These are phyloP conservation scores for Pterocles orientalis DNA, from an alignment of 2,113 vertebrate species.

Conservation along the genomic window DNA sequence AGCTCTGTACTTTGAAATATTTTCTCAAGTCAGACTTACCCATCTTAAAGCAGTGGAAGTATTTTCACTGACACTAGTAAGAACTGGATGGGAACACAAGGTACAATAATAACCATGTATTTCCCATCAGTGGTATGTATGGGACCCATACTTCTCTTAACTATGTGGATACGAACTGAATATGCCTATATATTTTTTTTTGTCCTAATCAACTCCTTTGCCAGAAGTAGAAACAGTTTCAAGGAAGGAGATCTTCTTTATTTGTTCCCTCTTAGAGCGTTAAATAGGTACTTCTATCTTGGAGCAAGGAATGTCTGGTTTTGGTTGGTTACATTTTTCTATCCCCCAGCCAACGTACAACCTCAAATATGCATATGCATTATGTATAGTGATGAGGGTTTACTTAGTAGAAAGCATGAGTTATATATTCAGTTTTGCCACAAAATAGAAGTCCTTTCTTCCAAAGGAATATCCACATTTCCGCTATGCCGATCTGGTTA, in stretches of 20 bases:
- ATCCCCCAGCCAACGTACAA: background rate
- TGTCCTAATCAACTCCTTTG: background rate
- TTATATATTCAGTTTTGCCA: conserved; percentile 63
- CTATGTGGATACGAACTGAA: background rate
- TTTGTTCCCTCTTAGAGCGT: background rate
- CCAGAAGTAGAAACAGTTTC: background rate
- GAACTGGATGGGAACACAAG: background rate
- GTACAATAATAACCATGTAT: background rate
- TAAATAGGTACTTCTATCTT: conserved; percentile 58
- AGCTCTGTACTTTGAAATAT: background rate
- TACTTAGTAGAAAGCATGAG: conserved; percentile 54
- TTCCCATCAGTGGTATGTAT: background rate
- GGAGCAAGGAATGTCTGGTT: conserved; percentile 35
- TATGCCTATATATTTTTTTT: background rate
- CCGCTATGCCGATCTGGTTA: background rate
- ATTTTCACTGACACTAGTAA: background rate
- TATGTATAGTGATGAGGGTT: conserved; percentile 55
- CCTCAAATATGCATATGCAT: conserved; percentile 66
- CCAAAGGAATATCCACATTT: conserved; percentile 31
- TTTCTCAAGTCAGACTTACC: background rate
- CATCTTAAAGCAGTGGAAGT: background rate
- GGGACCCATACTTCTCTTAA: background rate
- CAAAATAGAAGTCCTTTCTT: conserved; percentile 28
- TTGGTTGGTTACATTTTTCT: conserved; percentile 57
- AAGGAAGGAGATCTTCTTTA: conserved; percentile 6